Evolutionary conservation across 2,888 invertebrate genomes (phyloP), one percentile per base, ranked within the genome.

Genomic region (Plutella xylostella): DNA sequence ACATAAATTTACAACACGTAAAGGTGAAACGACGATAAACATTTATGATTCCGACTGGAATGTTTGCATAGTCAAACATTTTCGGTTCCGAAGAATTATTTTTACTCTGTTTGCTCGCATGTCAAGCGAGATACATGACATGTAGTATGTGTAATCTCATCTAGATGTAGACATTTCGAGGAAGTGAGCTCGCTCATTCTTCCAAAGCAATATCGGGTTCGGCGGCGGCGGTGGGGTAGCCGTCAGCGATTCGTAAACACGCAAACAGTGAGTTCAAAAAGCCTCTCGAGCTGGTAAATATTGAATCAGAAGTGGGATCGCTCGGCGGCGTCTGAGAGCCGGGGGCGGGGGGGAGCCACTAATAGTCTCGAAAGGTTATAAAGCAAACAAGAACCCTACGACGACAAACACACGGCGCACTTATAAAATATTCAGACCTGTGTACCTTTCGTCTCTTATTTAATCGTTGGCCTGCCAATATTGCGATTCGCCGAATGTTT

Each of bases 321-420:
- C 45, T 42, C 40, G 40, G 70, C 76, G 78, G 72, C 72, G 75
- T 74, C 78, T 68, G 67, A 59, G 62, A 60, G 60, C 60, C 58
- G 55, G 56, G 55, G 60, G 49, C 53, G 57, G 51, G 51, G 56
- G 48, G 28, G 42, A 48, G 54, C 65, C 62, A 68, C 74, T 80
- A 82, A 80, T 80, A 80, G 82, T 74, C 86, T 85, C 86, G 77
- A 83, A 86, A 80, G 86, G 76, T 77, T 31, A 64, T 68, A 71
- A 64, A 65, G 67, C 73, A 79, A 80, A 79, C 74, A 78, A 68
- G 37, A 62, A 62, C 68, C 67, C 68, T 68, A 67, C 68, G 62
- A 67, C 68, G 62, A 68, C 69, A 73, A 71, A 77, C 70, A 70
- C 58, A 63, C 61, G 70, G 69, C 67, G 66, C 42, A 58, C 68